Percentiles rank a stretch among this genome's conserved stretches.
phyloP scores from a whole-genome alignment of 2,113 vertebrate genomes.

The Petaurus breviceps region DNA sequence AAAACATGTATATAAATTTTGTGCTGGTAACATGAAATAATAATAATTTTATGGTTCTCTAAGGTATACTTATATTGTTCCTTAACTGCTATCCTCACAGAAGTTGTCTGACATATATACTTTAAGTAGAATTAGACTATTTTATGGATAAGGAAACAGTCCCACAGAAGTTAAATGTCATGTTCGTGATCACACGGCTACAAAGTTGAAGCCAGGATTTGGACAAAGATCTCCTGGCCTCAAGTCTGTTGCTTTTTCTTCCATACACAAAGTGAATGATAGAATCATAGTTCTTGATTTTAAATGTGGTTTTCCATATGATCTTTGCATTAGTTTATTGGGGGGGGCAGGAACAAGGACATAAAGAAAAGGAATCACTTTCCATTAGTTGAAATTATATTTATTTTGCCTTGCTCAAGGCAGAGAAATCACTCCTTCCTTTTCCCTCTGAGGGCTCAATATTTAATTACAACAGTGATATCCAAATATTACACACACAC shows the following conservation, averaged over 20 bases:
- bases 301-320: background rate
- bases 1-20: background rate
- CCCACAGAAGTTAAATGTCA: background rate
- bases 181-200: background rate
- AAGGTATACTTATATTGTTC: background rate
- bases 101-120: background rate
- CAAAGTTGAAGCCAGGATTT: background rate
- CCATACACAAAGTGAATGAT: background rate
- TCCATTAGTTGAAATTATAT: background rate
- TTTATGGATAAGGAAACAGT: background rate
- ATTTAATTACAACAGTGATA: background rate
- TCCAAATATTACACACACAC: background rate
- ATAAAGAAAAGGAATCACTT: background rate
- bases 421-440: background rate
- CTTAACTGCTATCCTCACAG: background rate
- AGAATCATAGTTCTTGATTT: background rate
- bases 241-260: background rate
- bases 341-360: background rate
- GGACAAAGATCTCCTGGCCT: background rate
- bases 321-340: background rate
- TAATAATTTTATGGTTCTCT: background rate
- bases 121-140: background rate
- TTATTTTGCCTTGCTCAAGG: background rate
- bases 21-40: background rate
- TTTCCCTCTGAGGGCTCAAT: background rate